Conservation (phyloP, 2,113 vertebrate species). For the Tychaedon coryphoeus region DNA sequence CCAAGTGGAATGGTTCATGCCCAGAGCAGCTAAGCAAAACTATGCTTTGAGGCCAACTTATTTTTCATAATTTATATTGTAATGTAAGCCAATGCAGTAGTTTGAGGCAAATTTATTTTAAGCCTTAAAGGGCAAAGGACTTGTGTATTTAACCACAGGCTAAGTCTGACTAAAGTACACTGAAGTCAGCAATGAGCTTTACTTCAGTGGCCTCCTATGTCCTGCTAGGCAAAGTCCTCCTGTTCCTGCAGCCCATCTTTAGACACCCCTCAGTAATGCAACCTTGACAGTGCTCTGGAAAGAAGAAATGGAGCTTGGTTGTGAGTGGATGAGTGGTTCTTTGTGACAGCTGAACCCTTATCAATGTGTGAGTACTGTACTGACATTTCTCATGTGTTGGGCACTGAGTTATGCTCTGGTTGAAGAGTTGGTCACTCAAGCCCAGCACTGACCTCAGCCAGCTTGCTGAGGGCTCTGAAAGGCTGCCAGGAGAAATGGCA, state of each 20-base stretch:
- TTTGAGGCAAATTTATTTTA: conserved; percentile 43
- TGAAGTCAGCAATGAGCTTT: conserved; percentile 3
- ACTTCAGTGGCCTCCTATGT: not conserved
- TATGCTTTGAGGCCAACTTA: conserved; percentile 58
- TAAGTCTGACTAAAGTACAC: conserved; percentile 36
- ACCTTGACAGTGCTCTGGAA: not conserved
- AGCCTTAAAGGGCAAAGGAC: conserved; percentile 52
- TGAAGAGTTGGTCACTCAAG: not conserved
- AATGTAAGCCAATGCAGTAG: conserved; percentile 61
- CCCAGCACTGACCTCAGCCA: not conserved
- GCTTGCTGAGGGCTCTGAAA: not conserved
- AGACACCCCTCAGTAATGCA: not conserved
- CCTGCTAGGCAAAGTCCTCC: not conserved
- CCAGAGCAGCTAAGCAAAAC: conserved; percentile 53
- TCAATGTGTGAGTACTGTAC: rapidly evolving
- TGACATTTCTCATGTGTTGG: rapidly evolving
- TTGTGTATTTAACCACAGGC: conserved; percentile 62
- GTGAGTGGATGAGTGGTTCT: not conserved
- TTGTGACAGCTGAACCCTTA: not conserved
- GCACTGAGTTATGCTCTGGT: not conserved
- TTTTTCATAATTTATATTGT: conserved; percentile 64
- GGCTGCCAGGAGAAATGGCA: not conserved
- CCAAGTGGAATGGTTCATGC: conserved; percentile 46
- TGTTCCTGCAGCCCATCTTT: not conserved
- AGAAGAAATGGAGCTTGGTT: not conserved